phyloP scores from a whole-genome alignment of 2,797 vertebrate genomes.

The Siniperca scherzeri region DNA sequence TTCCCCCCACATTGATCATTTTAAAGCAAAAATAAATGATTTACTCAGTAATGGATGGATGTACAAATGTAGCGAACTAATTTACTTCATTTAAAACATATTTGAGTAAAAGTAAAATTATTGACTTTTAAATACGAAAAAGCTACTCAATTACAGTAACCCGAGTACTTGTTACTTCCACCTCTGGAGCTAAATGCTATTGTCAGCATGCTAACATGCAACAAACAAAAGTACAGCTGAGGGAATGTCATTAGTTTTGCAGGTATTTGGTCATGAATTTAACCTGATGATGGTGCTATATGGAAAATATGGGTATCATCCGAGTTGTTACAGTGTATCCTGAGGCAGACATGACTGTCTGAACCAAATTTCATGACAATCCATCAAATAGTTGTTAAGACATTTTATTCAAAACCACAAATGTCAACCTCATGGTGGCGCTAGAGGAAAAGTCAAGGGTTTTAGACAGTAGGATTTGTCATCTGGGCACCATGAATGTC shows the following conservation, averaged over 20 bases:
- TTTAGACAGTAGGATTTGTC: background rate
- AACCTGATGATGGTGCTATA: background rate
- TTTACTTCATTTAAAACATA: too few species aligned
- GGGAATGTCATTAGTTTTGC: background rate
- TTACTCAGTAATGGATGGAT: too few species aligned
- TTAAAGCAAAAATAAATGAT: too few species aligned
- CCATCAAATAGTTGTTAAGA: background rate
- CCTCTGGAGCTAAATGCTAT: background rate
- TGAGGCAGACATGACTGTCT: background rate
- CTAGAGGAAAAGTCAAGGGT: background rate
- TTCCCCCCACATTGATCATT: too few species aligned
- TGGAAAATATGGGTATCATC: background rate
- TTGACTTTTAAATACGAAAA: too few species aligned
- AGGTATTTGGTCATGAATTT: background rate
- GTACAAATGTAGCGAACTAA: too few species aligned
- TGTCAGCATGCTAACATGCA: background rate
- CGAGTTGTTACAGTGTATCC: background rate
- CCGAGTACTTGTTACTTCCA: too few species aligned
- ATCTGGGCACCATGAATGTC: background rate
- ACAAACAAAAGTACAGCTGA: too few species aligned
- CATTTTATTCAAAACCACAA: background rate
- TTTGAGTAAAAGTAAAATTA: too few species aligned
- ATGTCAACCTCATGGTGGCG: background rate
- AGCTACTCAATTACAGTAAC: too few species aligned
- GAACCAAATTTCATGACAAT: background rate